phyloP scores from a whole-genome alignment of 2,888 invertebrate species.

The Homarus gammarus region DNA sequence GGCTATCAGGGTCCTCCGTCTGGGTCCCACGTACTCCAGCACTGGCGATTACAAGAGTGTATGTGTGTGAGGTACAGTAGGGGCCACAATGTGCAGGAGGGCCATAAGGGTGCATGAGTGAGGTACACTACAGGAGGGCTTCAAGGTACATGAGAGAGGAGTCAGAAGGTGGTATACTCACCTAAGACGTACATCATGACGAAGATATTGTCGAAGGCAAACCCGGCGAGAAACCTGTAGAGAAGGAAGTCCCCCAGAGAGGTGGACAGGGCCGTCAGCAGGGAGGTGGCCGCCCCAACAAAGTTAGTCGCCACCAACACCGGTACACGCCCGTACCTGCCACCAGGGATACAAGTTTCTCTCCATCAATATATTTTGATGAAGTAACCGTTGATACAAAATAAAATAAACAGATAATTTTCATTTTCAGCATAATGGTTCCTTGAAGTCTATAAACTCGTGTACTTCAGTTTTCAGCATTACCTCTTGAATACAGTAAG shows the following conservation, averaged over 20 bases:
- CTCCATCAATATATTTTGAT: neutral
- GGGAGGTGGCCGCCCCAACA: slow-evolving; percentile 49
- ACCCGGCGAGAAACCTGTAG: slow-evolving; percentile 69
- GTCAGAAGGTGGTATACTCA: too few relatives aligned
- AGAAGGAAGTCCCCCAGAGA: slow-evolving; percentile 64
- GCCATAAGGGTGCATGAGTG: neutral
- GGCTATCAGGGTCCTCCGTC: slow-evolving; percentile 85
- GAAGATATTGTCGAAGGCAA: slow-evolving; percentile 74
- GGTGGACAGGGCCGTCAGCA: slow-evolving; percentile 57
- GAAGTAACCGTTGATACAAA: neutral
- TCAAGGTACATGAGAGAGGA: too few relatives aligned
- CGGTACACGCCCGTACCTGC: slow-evolving; percentile 68
- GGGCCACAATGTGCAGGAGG: neutral
- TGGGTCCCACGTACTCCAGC: slow-evolving; percentile 90
- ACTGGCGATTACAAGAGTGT: too few relatives aligned
- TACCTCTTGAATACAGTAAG: too few relatives aligned
- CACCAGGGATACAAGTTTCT: neutral
- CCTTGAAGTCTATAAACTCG: too few relatives aligned
- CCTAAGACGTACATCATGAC: slow-evolving; percentile 75
- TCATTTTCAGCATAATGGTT: too few relatives aligned
- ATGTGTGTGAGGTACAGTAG: slow-evolving; percentile 77
- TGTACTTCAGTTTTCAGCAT: too few relatives aligned
- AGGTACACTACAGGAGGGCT: too few relatives aligned
- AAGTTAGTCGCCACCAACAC: slow-evolving; percentile 68
- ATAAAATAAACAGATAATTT: too few relatives aligned